These are phyloP conservation scores for Telmatochromis bifrenatus DNA, from an alignment of 2,113 vertebrate species.

Conservation along the genomic window DNA sequence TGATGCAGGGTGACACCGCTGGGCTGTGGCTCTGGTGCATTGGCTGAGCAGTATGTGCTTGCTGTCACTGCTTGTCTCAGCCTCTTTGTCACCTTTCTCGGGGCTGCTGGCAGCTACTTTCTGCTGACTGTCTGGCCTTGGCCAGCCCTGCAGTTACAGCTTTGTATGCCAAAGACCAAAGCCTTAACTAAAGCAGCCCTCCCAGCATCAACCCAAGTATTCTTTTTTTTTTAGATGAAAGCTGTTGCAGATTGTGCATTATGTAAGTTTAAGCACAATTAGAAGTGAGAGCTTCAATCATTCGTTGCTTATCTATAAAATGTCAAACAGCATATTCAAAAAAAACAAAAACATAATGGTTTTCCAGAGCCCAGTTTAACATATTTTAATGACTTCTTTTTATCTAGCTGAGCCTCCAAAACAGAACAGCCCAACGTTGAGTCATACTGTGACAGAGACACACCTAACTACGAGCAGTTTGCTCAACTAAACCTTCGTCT, in stretches of 20 bases:
- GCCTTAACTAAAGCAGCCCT: neutral
- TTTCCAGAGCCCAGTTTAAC: neutral
- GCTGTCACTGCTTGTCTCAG: conserved; percentile 44
- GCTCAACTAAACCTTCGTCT: neutral
- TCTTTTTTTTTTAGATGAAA: neutral
- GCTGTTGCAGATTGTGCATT: neutral
- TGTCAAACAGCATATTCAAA: neutral
- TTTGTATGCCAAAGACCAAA: neutral
- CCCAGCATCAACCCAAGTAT: neutral
- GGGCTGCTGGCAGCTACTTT: conserved; percentile 40
- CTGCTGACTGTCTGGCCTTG: conserved; percentile 32
- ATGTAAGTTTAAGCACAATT: neutral
- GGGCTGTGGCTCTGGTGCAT: conserved; percentile 4
- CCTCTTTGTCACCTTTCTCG: conserved; percentile 43
- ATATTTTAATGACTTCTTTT: neutral
- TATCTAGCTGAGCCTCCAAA: neutral
- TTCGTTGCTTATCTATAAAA: neutral
- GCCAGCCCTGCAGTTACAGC: neutral
- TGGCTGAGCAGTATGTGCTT: conserved; percentile 13
- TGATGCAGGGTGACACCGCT: conserved; percentile 34
- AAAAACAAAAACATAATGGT: neutral
- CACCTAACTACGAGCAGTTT: neutral
- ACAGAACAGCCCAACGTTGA: neutral
- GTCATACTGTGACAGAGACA: neutral
- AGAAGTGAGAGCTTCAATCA: neutral